A percentile compares a stretch with the other conserved stretches of the same genome.
Evolutionary conservation across 2,888 invertebrate species (phyloP).

Genomic region (Leptothorax acervorum): DNA sequence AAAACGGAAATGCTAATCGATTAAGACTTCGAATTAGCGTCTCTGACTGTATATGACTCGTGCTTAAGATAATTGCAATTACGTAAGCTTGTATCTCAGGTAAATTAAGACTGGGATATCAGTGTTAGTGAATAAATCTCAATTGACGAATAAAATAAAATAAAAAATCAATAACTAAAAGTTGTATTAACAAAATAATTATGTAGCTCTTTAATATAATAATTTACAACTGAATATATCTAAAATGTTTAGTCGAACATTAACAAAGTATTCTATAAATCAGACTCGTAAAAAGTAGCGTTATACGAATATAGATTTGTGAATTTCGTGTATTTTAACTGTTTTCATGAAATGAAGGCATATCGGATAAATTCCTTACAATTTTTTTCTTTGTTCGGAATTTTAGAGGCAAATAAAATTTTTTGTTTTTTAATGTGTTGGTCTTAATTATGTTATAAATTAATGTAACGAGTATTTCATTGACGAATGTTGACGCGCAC

Average conservation of each 20-base stretch:
- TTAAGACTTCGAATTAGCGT: slow-evolving; percentile 62
- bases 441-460: background rate
- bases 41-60: slow-evolving; percentile 60
- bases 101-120: slow-evolving; percentile 18
- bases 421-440: background rate
- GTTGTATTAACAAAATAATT: background rate
- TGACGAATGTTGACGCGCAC: background rate
- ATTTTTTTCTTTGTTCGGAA: background rate
- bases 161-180: background rate
- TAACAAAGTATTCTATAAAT: slow-evolving; percentile 9
- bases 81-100: slow-evolving; percentile 66
- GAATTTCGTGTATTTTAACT: background rate
- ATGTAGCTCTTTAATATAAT: background rate
- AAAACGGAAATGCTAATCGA: slow-evolving; percentile 68
- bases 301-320: background rate
- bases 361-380: background rate
- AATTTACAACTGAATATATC: background rate
- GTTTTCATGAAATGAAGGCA: background rate
- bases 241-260: background rate
- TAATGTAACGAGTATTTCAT: background rate
- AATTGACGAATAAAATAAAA: background rate
- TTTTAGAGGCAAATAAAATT: background rate
- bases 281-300: background rate
- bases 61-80: slow-evolving; percentile 68
- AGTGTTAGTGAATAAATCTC: background rate